Base-by-base conservation (phyloP, 2,797 vertebrate species). In the Morelia viridis region DNA sequence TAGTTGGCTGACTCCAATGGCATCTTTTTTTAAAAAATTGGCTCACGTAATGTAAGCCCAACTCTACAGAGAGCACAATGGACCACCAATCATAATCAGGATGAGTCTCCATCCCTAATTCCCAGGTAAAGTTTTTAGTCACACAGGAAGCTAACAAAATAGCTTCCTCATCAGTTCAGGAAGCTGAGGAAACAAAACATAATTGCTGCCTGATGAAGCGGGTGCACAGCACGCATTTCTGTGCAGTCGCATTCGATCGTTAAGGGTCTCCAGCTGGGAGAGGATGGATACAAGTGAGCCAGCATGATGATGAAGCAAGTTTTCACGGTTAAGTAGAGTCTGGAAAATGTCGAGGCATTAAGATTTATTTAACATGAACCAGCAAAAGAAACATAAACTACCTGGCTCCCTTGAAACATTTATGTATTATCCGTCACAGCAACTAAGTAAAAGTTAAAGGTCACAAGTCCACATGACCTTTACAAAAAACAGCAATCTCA, bases 171-270 rank as follows among this genome's bases (percentile, higher is more conserved):
- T 87, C 64, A 22, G 68, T 64, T 92, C 87, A 93, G 86, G 90
- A 93, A 94, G 68, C 84, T 26, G 26, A 93, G 31, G n/a, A 93
- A 64, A 95, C 22, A 95, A 90, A 87, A 94, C 57, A 35, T 26
- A 92, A 94, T 80, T 92, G 89, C 41, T 57, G n/a, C 90, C 87
- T 80, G 89, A 90, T 88, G 87, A 7, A 88, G 35, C 87, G 58
- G 5, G 84, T 2, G 19, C 92, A 89, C 65, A 89, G 83, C 80
- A 64, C 0, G 9, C 57, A 76, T 8, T 93, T 86, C 83, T 88
- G 50, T 87, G 56, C 50, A 88, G 35, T 71, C 7, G 46, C 1
- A 28, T 90, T 61, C 61, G 1, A 91, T 93, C 22, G 5, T 41
- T 61, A 60, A 56, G 0, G 0, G 91, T 65, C 22, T 0, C 0